phyloP scores from a whole-genome alignment of 2,888 invertebrate genomes.

The Cerastis leucographa region DNA sequence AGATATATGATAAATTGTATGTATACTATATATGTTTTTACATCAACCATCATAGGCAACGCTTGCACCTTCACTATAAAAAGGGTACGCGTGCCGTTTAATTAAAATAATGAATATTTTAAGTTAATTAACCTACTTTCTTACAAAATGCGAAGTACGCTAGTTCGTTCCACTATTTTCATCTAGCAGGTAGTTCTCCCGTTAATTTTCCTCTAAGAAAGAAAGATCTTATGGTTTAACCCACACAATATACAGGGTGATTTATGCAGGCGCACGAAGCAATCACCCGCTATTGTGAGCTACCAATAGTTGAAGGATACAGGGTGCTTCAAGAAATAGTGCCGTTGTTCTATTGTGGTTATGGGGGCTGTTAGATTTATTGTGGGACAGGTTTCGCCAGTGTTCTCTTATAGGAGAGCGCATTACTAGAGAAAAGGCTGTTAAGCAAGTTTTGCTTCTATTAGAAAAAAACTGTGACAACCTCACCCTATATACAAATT shows the following conservation, averaged over 20 bases:
- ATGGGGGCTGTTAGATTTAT: conserved; percentile 21
- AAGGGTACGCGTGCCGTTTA: conserved; percentile 15
- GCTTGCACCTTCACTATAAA: not conserved
- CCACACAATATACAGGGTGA: conserved; percentile 70
- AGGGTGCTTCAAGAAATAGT: conserved; percentile 33
- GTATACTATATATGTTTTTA: not conserved
- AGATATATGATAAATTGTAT: no score
- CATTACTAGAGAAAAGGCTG: not conserved
- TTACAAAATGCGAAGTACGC: conserved; percentile 5
- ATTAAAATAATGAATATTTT: conserved; percentile 42
- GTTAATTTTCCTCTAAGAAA: conserved; percentile 8
- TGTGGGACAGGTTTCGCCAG: not conserved
- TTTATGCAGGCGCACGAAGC: conserved; percentile 86
- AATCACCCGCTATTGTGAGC: conserved; percentile 85
- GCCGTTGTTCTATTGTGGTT: conserved; percentile 44
- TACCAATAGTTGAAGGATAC: conserved; percentile 67
- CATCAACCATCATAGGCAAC: not conserved
- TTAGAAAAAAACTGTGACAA: not conserved
- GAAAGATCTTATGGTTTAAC: conserved; percentile 53
- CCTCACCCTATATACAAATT: no score
- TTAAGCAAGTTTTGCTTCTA: not conserved
- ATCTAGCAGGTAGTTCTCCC: not conserved
- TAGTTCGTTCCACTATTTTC: not conserved
- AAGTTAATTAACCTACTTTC: conserved; percentile 35
- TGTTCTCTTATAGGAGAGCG: not conserved